These are phyloP conservation scores for Eristalis arbustorum DNA, from an alignment of 2,888 invertebrate species.

Conservation along the genomic window DNA sequence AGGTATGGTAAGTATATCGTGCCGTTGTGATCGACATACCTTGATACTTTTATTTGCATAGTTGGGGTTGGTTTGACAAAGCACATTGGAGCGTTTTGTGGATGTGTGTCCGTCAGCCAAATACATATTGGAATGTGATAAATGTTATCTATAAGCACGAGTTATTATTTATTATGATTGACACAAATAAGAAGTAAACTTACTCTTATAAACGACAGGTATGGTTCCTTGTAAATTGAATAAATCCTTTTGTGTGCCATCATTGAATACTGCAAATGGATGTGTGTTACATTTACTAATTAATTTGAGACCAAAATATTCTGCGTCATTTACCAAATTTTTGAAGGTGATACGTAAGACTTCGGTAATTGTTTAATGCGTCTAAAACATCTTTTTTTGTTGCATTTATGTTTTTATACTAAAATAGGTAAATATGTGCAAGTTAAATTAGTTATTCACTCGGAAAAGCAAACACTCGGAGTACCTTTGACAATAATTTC, in stretches of 20 bases:
- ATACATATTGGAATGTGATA: conserved; percentile 99
- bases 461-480: neutral
- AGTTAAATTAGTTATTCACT: neutral
- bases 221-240: conserved; percentile 94
- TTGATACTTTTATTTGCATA: conserved; percentile 97
- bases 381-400: conserved; percentile 86
- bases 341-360: conserved; percentile 84
- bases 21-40: conserved; percentile 96
- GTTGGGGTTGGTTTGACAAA: conserved; percentile 96
- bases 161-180: neutral
- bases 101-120: conserved; percentile 98
- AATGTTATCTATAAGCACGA: conserved; percentile 82
- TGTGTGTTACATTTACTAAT: neutral
- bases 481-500: conserved; percentile 82
- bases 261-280: conserved; percentile 88
- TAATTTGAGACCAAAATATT: neutral
- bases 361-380: conserved; percentile 84
- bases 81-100: conserved; percentile 96
- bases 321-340: conserved; percentile 83
- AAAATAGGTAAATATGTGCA: conserved; percentile 73
- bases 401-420: conserved; percentile 87
- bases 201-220: conserved; percentile 93
- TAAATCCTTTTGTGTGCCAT: conserved; percentile 90
- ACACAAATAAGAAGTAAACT: neutral
- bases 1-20: conserved; percentile 98